Conservation (phyloP, 2,113 vertebrate genomes). For the Panthera leo region DNA sequence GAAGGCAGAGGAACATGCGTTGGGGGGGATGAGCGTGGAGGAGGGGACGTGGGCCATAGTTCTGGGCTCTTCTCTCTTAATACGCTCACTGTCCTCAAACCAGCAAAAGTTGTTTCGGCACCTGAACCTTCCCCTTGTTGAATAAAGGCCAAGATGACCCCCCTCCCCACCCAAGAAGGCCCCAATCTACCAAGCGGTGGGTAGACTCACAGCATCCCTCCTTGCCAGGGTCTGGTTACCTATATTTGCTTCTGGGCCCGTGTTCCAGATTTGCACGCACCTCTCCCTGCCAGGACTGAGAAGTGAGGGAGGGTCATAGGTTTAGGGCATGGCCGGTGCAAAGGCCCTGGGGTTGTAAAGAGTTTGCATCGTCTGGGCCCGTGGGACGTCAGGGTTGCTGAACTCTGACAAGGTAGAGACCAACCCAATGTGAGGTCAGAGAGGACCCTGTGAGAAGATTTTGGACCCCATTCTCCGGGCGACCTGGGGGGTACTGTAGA, state of each 20-base stretch:
- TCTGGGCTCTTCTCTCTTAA: background rate
- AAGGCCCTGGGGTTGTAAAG: background rate
- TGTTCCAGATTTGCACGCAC: background rate
- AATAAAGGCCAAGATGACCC: background rate
- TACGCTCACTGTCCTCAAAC: background rate
- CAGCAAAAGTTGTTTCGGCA: background rate
- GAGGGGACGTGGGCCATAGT: too few species aligned
- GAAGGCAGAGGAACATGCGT: fast-evolving
- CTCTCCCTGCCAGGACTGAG: background rate
- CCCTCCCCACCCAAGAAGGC: too few species aligned
- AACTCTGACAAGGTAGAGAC: background rate
- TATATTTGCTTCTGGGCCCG: background rate
- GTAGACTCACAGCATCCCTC: fast-evolving
- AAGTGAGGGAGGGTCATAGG: background rate
- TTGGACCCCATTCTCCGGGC: too few species aligned
- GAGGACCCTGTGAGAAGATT: background rate
- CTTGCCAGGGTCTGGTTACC: background rate
- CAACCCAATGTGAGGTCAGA: background rate
- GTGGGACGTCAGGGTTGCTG: background rate
- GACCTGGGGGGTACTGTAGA: fast-evolving
- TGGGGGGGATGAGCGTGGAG: too few species aligned
- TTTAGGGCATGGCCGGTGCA: background rate
- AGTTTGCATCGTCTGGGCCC: background rate
- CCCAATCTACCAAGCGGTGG: background rate
- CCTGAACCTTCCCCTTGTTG: background rate